Evolutionary conservation across 1,140 invertebrate genomes (phyloP), one percentile per base, ranked within the genome.

Genomic region (Penaeus indicus): DNA sequence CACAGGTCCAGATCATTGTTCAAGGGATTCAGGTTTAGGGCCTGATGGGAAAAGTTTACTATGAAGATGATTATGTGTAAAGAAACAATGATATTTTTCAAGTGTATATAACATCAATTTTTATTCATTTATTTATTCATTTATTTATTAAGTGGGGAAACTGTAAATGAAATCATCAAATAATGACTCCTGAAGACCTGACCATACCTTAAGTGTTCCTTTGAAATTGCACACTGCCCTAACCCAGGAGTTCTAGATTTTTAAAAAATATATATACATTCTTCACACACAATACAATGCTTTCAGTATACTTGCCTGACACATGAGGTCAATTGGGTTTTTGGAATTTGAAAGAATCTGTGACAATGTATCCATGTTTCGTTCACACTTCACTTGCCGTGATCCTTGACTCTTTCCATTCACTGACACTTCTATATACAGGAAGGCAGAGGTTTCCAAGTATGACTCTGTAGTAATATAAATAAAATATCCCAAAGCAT

Each of bases 341-440:
- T 79, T 62, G 27, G 84, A 54, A 60, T 19, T 77, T 21, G 21
- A 25, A 27, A 90, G 62, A 67, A 86, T 81, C 72, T 61, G 54
- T 47, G 60, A 86, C 22, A 90, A 47, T 16, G 85, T 64, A 54
- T 90, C 89, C 85, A 90, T 75, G 27, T 54, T 61, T n/a, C 84
- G 82, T 63, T 90, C 89, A 64, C 89, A 90, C 80, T 90, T 90
- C 67, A 90, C 21, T 38, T 90, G 84, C 54, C 89, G 54, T 32
- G 84, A 90, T 25, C 89, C 89, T 63, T 86, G 83, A 27, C 11
- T 22, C n/a, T 47, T 19, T 18, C 72, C 75, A 19, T 86, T 38
- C 32, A 90, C 79, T 67, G 83, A 60, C 7, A 90, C 79, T 38
- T 67, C 86, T 13, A 90, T 72, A 54, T 79, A 22, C 61, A 90